Evolutionary conservation across 2,888 invertebrate species (phyloP), one percentile per base, ranked within the genome.

Genomic region (Dolomedes plantarius): DNA sequence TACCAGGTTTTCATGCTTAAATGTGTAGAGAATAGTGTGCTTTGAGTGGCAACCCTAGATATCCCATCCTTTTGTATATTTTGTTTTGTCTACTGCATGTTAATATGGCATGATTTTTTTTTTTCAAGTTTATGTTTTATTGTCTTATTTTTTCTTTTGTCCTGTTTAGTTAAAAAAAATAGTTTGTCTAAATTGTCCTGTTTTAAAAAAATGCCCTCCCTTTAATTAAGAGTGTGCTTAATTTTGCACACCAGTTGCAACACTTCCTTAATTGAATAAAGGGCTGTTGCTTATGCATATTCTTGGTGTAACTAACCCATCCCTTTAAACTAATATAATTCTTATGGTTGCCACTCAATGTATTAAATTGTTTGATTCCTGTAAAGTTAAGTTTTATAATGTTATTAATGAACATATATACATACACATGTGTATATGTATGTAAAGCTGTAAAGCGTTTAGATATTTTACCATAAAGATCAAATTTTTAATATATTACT

Each of bases 111-210:
- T 82, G 82, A 28, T 62, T 82, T 36, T 39, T 41, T 32, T 78
- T 19, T 72, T 80, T 39, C 68, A 39, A 11, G 28, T 36, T 74
- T 68, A 56, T 68, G n/a, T 71, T 69, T 71, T 75, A 27, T 73
- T 76, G 36, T 56, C 23, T 68, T 81, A 7, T 46, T 64, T 69
- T 31, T 81, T 65, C 31, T 65, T 73, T 50, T 46, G 36, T 36
- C 36, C 46, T 80, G 46, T 65, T 32, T 28, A 75, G 16, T 72
- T 76, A 31, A 50, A 46, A n/a, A n/a, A 69, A 75, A 81, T 82
- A 82, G 82, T 82, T 82, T 82, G 82, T 82, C 82, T 82, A 82
- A 82, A 82, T 82, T 82, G 82, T 82, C 82, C 82, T 82, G 31
- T 82, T 46, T 56, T 56, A 56, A 56, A n/a, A 41, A 75, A 62